Percentiles rank a stretch among this genome's conserved stretches.
phyloP scores from a whole-genome alignment of 2,888 invertebrate genomes.

The Dolichomitus sp. region DNA sequence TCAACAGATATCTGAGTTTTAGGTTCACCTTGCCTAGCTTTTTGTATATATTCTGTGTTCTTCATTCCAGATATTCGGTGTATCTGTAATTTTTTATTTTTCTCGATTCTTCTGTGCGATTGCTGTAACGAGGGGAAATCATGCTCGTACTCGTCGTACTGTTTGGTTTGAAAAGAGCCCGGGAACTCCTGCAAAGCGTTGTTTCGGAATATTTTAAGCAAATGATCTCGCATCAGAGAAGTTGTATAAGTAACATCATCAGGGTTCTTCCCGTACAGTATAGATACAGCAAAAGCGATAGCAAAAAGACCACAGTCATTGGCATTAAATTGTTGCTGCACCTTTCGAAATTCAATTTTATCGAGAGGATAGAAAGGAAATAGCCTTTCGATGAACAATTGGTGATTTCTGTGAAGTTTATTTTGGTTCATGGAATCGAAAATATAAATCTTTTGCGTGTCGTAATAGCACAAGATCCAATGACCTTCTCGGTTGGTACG shows the following conservation, averaged over 20 bases:
- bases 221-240: slow-evolving; percentile 28
- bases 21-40: no score
- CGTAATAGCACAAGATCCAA: slow-evolving; percentile 58
- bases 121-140: background rate
- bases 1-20: no score
- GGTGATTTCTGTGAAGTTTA: slow-evolving; percentile 32
- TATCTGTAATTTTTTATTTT: no score
- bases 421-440: slow-evolving; percentile 59
- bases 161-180: background rate
- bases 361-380: slow-evolving; percentile 42
- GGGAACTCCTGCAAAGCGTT: slow-evolving; percentile 33
- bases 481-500: slow-evolving; percentile 39
- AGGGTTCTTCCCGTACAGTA: slow-evolving; percentile 35
- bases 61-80: no score
- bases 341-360: slow-evolving; percentile 9
- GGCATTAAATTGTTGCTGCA: slow-evolving; percentile 35
- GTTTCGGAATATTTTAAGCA: slow-evolving; percentile 21
- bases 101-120: background rate
- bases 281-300: slow-evolving; percentile 46
- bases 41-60: no score
- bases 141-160: background rate
- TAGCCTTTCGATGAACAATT: slow-evolving; percentile 33
- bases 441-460: slow-evolving; percentile 41
- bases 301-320: slow-evolving; percentile 40
- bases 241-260: slow-evolving; percentile 14